Evolutionary conservation across 2,797 vertebrate species (phyloP), one percentile per base, ranked within the genome.

Genomic region (Hoplostethus mediterraneus): DNA sequence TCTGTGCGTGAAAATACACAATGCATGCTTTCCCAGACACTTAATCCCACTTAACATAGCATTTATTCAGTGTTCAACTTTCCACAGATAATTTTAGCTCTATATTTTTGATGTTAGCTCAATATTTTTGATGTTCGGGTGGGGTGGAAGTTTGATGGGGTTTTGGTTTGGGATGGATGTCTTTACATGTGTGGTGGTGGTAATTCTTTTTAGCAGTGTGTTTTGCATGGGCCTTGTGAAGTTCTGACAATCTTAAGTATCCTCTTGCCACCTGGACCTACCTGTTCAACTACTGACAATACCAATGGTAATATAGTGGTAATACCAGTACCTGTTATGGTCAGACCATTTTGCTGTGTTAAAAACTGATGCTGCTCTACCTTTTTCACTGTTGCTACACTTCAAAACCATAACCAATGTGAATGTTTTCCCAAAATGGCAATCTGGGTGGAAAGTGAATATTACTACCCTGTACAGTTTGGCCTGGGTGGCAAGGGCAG

Each of bases 171-270:
- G 11, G 3, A 42, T 12, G 11, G 40, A 12, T 42, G 40, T 42
- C 10, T 42, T 42, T 42, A 42, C 80, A 80, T 84, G 83, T 38
- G 42, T 64, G 67, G 49, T 68, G 52, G 66, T 70, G 66, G 66
- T 70, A 63, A 33, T 77, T 44, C 13, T 53, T 48, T 71, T 66
- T 8, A 56, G 36, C 25, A 38, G 75, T 58, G 65, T 58, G 65
- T 72, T 75, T 75, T 82, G 82, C 85, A 82, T 86, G 77, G 65
- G 72, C 79, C 79, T 79, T 82, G 77, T 88, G 78, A 86, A 61
- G 80, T 84, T 45, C 57, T 77, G 78, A 87, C 85, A 87, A 82
- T 87, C 80, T 71, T 74, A 36, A 69, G 25, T 42, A 44, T 44
- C 42, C 42, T 17, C 61, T 17, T 33, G 38, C 12, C 54, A 42